Percentiles rank a stretch among this genome's conserved stretches.
Evolutionary conservation across 2,888 invertebrate genomes (phyloP).

Genomic region (Brenthis daphne): DNA sequence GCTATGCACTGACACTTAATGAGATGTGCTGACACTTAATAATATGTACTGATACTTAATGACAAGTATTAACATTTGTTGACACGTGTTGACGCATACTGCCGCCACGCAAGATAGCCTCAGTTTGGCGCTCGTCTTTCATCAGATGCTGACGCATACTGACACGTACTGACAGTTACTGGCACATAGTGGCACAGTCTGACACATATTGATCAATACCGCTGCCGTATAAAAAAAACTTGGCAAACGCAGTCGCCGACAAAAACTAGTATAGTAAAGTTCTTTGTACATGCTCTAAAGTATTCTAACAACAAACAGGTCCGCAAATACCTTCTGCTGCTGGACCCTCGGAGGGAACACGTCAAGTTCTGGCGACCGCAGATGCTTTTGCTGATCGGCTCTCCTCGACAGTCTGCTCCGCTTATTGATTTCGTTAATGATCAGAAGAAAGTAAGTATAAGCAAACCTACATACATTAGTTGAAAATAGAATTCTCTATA

Average conservation of each 20-base stretch:
- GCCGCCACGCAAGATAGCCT: too few relatives aligned
- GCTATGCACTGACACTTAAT: too few relatives aligned
- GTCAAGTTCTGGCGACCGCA: conserved; percentile 99
- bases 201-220: too few relatives aligned
- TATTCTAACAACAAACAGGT: conserved; percentile 76
- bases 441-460: conserved; percentile 90
- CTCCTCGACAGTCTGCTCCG: conserved; percentile 94
- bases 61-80: neutral
- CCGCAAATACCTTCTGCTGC: conserved; percentile 95
- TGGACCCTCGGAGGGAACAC: conserved; percentile 98
- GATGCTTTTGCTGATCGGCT: conserved; percentile 94
- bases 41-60: too few relatives aligned
- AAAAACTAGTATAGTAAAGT: neutral
- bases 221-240: too few relatives aligned
- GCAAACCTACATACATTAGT: neutral
- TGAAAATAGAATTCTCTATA: neutral
- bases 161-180: too few relatives aligned
- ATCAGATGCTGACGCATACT: too few relatives aligned
- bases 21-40: too few relatives aligned
- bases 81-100: neutral
- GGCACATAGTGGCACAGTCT: too few relatives aligned
- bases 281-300: neutral
- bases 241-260: too few relatives aligned
- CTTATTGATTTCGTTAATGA: conserved; percentile 98
- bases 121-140: too few relatives aligned